Evolutionary conservation across 2,888 invertebrate genomes (phyloP), one percentile per base, ranked within the genome.

Genomic region (Willowsia nigromaculata): DNA sequence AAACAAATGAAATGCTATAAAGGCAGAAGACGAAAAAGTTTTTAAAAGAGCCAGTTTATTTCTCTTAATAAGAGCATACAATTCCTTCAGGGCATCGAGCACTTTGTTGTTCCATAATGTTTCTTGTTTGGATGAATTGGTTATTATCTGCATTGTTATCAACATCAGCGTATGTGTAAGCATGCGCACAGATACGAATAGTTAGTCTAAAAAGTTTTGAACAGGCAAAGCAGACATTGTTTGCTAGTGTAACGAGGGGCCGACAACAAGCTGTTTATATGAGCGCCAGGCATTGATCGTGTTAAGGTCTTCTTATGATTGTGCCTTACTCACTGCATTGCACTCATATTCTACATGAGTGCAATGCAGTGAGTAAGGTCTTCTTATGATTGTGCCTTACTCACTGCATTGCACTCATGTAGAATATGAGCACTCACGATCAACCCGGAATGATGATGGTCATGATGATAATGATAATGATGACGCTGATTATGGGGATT

Each of bases 391-490:
- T n/a, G n/a, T n/a, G n/a, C n/a, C n/a, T n/a, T n/a, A n/a, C n/a
- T n/a, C 40, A 40, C 40, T 40, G 40, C 47, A 15, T 15, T 47
- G 47, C 47, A 2, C 6, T 30, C 1, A 6, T n/a, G n/a, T n/a
- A n/a, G n/a, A 86, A 71, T 81, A 87, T 87, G 81, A 81, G 40
- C 88, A 84, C 83, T 88, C 88, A 88, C 88, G 88, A 88, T 88
- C 83, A 88, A 68, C 83, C 56, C 2, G 83, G 78, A 83, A 88
- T 76, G 82, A 88, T 88, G 88, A 83, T 88, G 82, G 82, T 78
- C 76, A 84, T 82, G 74, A 87, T 87, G 81, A 87, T 81, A 83
- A 88, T 82, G 82, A 76, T 81, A 81, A 80, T 87, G 87, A 87
- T 71, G 82, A 76, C 82, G 82, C 50, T 88, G 82, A 83, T 88